Conservation (phyloP, 2,797 vertebrate species). For the Tarsius wallacei region DNA sequence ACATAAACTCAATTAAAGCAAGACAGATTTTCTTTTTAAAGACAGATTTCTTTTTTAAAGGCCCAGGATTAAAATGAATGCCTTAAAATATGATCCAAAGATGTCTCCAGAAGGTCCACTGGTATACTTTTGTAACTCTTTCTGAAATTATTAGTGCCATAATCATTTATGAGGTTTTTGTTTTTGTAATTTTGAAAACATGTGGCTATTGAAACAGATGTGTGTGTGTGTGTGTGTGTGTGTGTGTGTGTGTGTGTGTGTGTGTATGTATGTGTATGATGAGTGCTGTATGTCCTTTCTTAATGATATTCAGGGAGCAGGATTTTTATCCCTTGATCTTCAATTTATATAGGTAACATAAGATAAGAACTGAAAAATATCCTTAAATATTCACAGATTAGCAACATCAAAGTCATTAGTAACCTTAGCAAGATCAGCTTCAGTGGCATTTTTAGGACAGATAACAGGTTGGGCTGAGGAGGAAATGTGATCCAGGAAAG, state of each 20-base stretch:
- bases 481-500: background rate
- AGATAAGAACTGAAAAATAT: background rate
- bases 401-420: background rate
- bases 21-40: conserved; percentile 82
- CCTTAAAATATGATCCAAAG: background rate
- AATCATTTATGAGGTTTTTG: background rate
- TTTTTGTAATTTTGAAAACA: conserved; percentile 67
- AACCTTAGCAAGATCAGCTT: background rate
- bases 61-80: conserved; percentile 85
- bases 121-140: background rate
- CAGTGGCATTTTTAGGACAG: background rate
- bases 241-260: background rate
- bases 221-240: background rate
- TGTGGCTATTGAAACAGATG: conserved; percentile 6
- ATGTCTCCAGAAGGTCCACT: background rate
- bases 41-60: conserved; percentile 87
- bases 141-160: background rate
- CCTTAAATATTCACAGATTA: background rate
- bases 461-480: background rate
- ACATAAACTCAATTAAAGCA: conserved; percentile 80
- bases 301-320: conserved; percentile 22
- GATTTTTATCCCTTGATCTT: conserved; percentile 54
- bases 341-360: background rate
- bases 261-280: background rate
- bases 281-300: conserved; percentile 82